These are phyloP conservation scores for Choloepus hoffmanni DNA, from an alignment of 2,113 vertebrate genomes.

Conservation along the genomic window DNA sequence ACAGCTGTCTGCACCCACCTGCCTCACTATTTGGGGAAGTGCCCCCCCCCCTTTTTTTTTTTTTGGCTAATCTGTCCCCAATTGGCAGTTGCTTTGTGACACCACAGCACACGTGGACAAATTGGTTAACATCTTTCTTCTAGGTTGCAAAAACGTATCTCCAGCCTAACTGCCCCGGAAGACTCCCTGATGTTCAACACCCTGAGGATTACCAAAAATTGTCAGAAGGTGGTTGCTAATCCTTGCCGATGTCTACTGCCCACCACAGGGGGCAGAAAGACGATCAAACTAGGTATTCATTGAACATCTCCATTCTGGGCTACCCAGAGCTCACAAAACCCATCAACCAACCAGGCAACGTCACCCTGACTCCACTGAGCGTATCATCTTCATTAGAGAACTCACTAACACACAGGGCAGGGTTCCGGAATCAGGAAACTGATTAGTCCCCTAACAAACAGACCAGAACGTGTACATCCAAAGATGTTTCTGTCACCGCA, in stretches of 20 bases:
- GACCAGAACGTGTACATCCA: neutral
- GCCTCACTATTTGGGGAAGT: neutral
- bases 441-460: neutral
- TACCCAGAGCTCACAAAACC: neutral
- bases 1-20: neutral
- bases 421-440: neutral
- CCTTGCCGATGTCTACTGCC: neutral
- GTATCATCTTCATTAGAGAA: neutral
- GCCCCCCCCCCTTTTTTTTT: neutral
- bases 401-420: neutral
- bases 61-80: neutral
- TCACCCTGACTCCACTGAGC: neutral
- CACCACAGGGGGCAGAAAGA: neutral
- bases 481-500: neutral
- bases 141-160: neutral
- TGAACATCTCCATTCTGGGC: neutral
- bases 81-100: conserved; percentile 16
- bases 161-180: neutral
- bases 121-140: neutral
- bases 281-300: neutral
- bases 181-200: neutral
- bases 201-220: neutral
- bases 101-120: neutral
- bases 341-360: neutral
- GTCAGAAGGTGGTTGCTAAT: neutral